These are phyloP conservation scores for Larimichthys polyactis DNA, from an alignment of 2,113 vertebrate genomes.

Conservation along the genomic window DNA sequence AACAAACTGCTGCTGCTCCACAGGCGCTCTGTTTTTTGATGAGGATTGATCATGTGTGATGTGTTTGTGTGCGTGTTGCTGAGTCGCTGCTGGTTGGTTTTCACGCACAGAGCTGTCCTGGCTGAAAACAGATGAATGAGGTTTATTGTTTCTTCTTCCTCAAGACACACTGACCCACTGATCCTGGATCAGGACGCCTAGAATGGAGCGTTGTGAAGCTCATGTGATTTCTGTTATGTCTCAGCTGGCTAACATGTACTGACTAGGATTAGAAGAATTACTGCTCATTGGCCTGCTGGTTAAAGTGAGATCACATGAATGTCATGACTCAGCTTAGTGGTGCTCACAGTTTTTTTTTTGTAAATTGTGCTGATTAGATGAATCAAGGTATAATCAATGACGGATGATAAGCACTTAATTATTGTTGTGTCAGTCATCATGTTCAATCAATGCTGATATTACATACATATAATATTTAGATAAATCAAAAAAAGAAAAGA, in stretches of 20 bases:
- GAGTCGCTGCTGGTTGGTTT: conserved; percentile 28
- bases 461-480: background rate
- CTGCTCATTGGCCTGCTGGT: background rate
- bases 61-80: conserved; percentile 34
- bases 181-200: conserved; percentile 37
- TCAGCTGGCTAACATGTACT: conserved; percentile 11
- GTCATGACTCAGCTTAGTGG: conserved; percentile 2
- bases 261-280: conserved; percentile 36
- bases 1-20: conserved; percentile 42
- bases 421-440: background rate
- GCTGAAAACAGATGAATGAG: conserved; percentile 49
- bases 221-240: conserved; percentile 56
- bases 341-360: background rate
- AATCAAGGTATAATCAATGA: background rate
- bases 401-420: background rate
- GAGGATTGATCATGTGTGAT: conserved; percentile 63
- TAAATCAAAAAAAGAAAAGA: background rate
- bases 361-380: background rate
- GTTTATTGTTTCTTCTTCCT: conserved; percentile 37
- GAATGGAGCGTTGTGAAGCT: conserved; percentile 13
- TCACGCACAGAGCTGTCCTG: background rate
- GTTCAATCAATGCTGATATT: background rate
- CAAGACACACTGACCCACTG: conserved; percentile 57
- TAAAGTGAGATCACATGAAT: conserved; percentile 7
- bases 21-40: conserved; percentile 33